Conservation (phyloP, 2,888 invertebrate genomes). For the Linnaemya vulpina region DNA sequence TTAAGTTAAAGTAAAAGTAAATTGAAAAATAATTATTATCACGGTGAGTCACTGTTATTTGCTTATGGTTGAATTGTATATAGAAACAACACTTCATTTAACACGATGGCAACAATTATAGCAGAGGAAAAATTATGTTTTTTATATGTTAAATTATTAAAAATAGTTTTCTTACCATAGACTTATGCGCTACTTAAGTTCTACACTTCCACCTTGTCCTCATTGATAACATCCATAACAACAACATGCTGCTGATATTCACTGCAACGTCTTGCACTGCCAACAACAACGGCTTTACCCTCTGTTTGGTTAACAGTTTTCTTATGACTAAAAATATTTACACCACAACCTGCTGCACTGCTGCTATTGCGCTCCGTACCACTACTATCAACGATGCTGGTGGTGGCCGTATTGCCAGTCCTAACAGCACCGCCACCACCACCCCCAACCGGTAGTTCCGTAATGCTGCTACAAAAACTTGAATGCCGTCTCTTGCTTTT, state of each 20-base stretch:
- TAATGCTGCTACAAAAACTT: conserved; percentile 73
- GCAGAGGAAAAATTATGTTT: too few relatives aligned
- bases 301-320: conserved; percentile 41
- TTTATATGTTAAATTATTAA: neutral
- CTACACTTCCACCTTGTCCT: conserved; percentile 73
- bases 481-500: conserved; percentile 71
- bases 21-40: too few relatives aligned
- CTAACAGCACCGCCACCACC: neutral
- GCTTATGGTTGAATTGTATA: too few relatives aligned
- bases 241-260: conserved; percentile 76
- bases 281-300: conserved; percentile 13
- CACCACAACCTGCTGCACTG: conserved; percentile 33
- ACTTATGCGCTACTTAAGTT: neutral
- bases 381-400: conserved; percentile 8
- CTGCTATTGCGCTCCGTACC: neutral
- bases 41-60: too few relatives aligned
- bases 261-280: conserved; percentile 48
- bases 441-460: conserved; percentile 71
- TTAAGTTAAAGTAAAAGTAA: too few relatives aligned
- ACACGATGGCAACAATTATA: too few relatives aligned
- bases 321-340: conserved; percentile 19
- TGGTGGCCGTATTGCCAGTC: conserved; percentile 30
- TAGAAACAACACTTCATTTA: too few relatives aligned
- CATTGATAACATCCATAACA: conserved; percentile 77
- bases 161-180: neutral